phyloP scores from a whole-genome alignment of 2,888 invertebrate genomes.

The Philereme vetulata region DNA sequence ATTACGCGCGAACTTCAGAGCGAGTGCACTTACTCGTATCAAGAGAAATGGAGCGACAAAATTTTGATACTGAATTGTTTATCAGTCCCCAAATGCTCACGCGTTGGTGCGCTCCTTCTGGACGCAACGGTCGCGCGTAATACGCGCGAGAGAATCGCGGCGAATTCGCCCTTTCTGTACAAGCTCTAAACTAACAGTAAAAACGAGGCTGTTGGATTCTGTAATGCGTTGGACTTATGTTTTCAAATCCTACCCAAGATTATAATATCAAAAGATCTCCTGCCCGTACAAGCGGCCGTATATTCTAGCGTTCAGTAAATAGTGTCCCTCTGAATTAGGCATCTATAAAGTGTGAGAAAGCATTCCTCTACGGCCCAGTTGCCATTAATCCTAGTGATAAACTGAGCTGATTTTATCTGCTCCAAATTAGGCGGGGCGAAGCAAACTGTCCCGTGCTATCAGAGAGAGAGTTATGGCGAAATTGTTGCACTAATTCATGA shows the following conservation, averaged over 20 bases:
- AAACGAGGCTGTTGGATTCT: too few species aligned
- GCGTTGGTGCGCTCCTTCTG: too few species aligned
- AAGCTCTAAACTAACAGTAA: too few species aligned
- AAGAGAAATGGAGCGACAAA: too few species aligned
- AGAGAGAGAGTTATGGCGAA: constrained; percentile 23
- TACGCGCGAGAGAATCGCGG: too few species aligned
- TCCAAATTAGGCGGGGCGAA: constrained; percentile 27
- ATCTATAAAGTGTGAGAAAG: constrained; percentile 29
- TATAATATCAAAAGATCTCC: constrained; percentile 1
- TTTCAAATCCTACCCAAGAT: background rate
- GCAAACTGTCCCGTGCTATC: constrained; percentile 21
- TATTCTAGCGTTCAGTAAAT: constrained; percentile 8
- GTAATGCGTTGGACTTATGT: background rate
- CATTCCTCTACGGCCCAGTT: constrained; percentile 11
- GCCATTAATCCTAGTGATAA: constrained; percentile 36
- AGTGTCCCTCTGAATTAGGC: constrained; percentile 25
- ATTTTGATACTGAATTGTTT: too few species aligned
- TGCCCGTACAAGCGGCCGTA: background rate
- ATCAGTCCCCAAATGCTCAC: too few species aligned
- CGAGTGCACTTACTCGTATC: too few species aligned
- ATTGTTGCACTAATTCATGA: constrained; percentile 29
- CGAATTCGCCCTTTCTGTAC: too few species aligned
- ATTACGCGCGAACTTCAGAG: too few species aligned
- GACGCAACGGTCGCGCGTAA: too few species aligned
- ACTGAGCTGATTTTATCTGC: constrained; percentile 27